Evolutionary conservation across 2,113 vertebrate species (phyloP).

Genomic region (Formicarius rufipectus): DNA sequence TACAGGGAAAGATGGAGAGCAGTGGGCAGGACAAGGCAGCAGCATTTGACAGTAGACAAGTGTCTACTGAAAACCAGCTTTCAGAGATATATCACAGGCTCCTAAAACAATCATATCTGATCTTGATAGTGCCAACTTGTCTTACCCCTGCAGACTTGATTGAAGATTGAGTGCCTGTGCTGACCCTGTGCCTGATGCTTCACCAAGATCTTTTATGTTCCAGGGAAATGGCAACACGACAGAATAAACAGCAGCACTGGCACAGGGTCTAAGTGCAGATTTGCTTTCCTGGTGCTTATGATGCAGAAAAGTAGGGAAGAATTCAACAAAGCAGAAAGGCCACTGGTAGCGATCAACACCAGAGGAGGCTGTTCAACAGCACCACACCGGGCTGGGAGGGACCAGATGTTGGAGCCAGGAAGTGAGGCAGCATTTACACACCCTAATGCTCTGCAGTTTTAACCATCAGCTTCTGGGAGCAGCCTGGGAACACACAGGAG

Average conservation of each 20-base stretch:
- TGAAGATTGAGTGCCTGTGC: fast-evolving
- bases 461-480: background rate
- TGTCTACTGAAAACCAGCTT: background rate
- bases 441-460: background rate
- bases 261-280: background rate
- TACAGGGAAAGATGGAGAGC: too few relatives aligned
- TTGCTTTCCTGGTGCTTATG: background rate
- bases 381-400: background rate
- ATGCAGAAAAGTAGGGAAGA: background rate
- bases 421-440: background rate
- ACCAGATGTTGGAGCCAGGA: background rate
- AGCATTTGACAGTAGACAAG: fast-evolving
- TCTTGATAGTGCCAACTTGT: too few relatives aligned
- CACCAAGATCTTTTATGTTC: fast-evolving
- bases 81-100: fast-evolving
- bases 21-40: background rate
- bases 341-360: fast-evolving
- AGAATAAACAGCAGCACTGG: fast-evolving
- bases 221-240: background rate
- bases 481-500: background rate
- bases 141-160: too few relatives aligned
- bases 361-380: background rate
- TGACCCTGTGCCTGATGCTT: fast-evolving
- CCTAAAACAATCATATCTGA: background rate
- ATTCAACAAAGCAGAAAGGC: background rate